These are phyloP conservation scores for Drosophila eohydei DNA, from an alignment of 2,888 invertebrate species.

Conservation along the genomic window DNA sequence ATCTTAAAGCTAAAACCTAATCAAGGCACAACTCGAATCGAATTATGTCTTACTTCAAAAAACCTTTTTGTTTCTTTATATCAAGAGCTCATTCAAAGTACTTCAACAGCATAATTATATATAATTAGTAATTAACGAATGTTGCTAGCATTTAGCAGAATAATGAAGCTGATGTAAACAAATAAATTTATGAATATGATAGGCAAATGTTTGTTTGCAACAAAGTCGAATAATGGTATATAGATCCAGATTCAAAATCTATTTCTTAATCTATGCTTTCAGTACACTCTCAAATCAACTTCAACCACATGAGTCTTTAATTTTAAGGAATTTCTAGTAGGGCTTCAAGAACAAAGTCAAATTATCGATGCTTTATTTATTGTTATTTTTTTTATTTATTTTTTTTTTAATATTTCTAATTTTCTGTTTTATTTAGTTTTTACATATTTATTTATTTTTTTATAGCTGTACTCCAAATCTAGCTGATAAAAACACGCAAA, in stretches of 20 bases:
- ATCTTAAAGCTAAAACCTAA: background rate
- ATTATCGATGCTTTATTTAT: too few species aligned
- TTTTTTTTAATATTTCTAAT: too few species aligned
- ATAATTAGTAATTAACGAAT: conserved; percentile 2
- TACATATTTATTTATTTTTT: too few species aligned
- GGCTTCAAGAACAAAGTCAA: too few species aligned
- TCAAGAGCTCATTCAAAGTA: background rate
- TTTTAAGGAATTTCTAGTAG: too few species aligned
- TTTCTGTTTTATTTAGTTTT: too few species aligned
- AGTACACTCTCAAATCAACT: background rate
- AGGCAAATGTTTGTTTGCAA: background rate
- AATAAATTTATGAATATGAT: background rate
- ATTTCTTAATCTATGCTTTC: background rate
- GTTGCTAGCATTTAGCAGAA: background rate
- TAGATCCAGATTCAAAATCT: background rate
- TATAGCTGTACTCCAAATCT: too few species aligned
- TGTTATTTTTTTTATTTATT: too few species aligned
- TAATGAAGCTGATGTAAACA: background rate
- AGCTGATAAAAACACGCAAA: background rate
- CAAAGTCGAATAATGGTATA: background rate
- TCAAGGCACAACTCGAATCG: background rate
- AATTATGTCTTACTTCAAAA: background rate
- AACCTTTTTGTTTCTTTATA: background rate
- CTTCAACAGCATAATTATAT: conserved; percentile 8
- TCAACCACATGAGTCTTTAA: too few species aligned